Conservation (phyloP, 2,113 vertebrate genomes). For the Xenopus tropicalis region DNA sequence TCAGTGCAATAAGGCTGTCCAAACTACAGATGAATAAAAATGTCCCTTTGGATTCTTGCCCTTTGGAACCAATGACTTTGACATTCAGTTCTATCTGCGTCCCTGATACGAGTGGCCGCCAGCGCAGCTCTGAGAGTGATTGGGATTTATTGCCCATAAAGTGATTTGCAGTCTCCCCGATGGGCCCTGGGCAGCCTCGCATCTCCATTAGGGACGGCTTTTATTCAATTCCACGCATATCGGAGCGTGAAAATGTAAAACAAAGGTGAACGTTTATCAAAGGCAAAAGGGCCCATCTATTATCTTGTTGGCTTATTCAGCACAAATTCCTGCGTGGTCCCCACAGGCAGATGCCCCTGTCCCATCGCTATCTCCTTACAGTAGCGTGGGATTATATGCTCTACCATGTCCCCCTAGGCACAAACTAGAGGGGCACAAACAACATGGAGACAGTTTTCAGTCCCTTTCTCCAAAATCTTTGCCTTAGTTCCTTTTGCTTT, state of each 20-base stretch:
- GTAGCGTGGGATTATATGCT: no score
- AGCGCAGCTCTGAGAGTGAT: neutral
- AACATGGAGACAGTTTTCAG: no score
- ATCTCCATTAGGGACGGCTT: constrained; percentile 23
- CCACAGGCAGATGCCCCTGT: neutral
- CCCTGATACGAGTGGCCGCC: neutral
- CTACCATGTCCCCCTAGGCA: no score
- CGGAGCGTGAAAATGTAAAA: constrained; percentile 39
- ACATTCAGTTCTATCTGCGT: neutral
- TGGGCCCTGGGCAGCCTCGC: constrained; percentile 6
- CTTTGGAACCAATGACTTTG: no score
- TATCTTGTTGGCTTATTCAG: constrained; percentile 21
- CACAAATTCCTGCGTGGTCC: constrained; percentile 1
- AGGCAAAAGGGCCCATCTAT: constrained; percentile 16
- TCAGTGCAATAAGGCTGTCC: no score
- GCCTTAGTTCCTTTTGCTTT: no score
- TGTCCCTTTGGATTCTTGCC: no score
- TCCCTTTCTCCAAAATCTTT: no score
- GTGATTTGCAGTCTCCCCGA: neutral
- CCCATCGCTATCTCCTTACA: no score
- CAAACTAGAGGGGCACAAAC: no score
- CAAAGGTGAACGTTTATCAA: constrained; percentile 29
- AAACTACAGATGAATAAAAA: no score
- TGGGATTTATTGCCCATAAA: neutral
- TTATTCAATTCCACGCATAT: constrained; percentile 37